Evolutionary conservation across 2,888 invertebrate species (phyloP), one percentile per base, ranked within the genome.

Genomic region (Lordiphosa fenestrarum): DNA sequence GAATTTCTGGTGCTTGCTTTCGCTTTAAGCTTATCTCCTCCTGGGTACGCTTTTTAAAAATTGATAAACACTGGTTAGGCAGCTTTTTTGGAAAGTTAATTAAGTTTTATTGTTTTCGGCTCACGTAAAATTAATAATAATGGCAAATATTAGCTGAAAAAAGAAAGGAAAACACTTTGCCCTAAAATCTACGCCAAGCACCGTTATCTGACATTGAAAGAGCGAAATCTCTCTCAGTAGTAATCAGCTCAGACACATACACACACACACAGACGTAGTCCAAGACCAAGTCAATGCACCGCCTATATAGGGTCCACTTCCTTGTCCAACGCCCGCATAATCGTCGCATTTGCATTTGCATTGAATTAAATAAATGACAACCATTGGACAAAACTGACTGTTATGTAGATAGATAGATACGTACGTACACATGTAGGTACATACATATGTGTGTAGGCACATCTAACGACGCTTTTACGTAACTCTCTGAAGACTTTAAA

Each of bases 401-500:
- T 62, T 62, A 53, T 10, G 30, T 30, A 47, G 10, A 42, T 9
- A n/a, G n/a, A n/a, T n/a, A n/a, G n/a, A 25, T 42, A 21, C 9
- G 33, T 33, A 15, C 5, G 15, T 33, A 33, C 10, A 10, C 7
- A 25, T 42, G 25, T 23, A 23, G 9, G 19, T 23, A 23, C 15
- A 15, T 15, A 15, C 2, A 2, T 15, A 15, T 15, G 15, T 15
- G 2, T 6, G 23, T 41, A 23, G 4, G 60, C 54, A 50, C 63
- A 75, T 75, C 72, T 49, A 62, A 65, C 69, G 72, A 75, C 63
- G 52, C 48, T 56, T 74, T 82, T 78, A 78, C 76, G 83, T 75
- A 83, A 75, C 62, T 47, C 57, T 36, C 37, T 50, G 37, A 35
- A 52, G 51, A 39, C 42, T 54, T 36, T 56, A 49, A 25, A 54